Percentiles rank a stretch among this genome's conserved stretches.
Conservation (phyloP, 2,113 vertebrate species). For the human region GRCh38 chr11:38457001-38457500, state of each 20-base stretch:
- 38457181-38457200: not conserved
- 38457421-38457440: not conserved
- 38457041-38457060: not conserved
- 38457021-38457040: not conserved
- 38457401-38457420: not conserved
- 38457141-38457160: not conserved
- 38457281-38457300: not conserved
- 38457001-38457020: not conserved
- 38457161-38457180: not conserved
- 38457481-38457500: not conserved
- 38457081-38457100: not conserved
- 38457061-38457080: not conserved
- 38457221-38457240: not conserved
- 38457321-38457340: not conserved
- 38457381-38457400: not conserved
- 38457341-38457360: not conserved
- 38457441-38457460: not conserved
- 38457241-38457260: not conserved
- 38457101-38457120: not conserved
- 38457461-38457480: not conserved
- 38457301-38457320: not conserved
- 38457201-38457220: not conserved
- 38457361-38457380: not conserved
- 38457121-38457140: not conserved
- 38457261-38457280: not conserved